Evolutionary conservation across 2,888 invertebrate species (phyloP), one percentile per base, ranked within the genome.

Genomic region (Melanargia galathea): DNA sequence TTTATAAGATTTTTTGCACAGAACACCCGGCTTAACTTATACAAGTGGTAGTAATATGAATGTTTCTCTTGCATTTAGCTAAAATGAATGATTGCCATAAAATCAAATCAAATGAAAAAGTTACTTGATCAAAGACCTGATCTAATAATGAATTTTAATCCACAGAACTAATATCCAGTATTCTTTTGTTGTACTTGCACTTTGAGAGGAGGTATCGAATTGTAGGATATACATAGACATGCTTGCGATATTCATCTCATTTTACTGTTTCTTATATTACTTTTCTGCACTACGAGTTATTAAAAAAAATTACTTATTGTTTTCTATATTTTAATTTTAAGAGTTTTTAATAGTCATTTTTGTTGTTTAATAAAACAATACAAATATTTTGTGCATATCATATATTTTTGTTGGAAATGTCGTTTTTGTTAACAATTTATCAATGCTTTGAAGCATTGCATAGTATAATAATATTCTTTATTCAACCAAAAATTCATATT

Each of bases 161-260:
- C 30, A 30, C 49, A 49, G 49, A 30, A 26, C 10, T 22, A 48
- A 49, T 30, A 49, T 49, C 11, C 26, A 26, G 49, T 49, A 49
- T 26, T 49, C 49, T 30, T 30, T 49, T 26, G 30, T 49, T 2
- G 3, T n/a, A 26, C 1, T 49, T 30, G 49, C 26, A 30, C 26
- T 3, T 26, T 49, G 26, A 2, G 26, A 49, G 26, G 49, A 1
- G 26, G 16, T 30, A 16, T 49, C 26, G 16, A 4, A 46, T 46
- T 46, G 13, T 46, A 46, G 22, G 43, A 18, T 43, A 43, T 43
- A 43, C 30, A 30, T 16, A 43, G 43, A 43, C 18, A 43, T 43
- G 18, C 43, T 43, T 43, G 16, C 43, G 43, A 18, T 43, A 18
- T 43, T 18, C 43, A 16, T 43, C 43, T 43, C 8, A 18, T 43